These are phyloP conservation scores for Heteromyza rotundicornis DNA, from an alignment of 2,888 invertebrate genomes.

Conservation along the genomic window DNA sequence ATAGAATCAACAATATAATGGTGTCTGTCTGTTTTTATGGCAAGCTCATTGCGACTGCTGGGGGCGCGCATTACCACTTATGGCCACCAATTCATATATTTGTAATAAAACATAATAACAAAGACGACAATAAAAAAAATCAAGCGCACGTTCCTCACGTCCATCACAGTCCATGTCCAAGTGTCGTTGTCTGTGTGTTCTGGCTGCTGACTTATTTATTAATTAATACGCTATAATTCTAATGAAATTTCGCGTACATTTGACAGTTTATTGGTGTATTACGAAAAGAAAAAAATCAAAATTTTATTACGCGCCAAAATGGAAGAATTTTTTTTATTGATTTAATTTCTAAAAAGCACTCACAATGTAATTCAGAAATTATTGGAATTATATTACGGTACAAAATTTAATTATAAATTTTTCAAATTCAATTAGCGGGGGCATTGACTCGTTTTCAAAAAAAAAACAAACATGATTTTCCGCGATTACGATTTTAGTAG, in stretches of 20 bases:
- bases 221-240: not conserved
- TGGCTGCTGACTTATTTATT: not conserved
- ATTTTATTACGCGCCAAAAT: no score
- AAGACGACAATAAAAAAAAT: not conserved
- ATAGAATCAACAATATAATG: not conserved
- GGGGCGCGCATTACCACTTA: not conserved
- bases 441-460: no score
- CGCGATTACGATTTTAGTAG: no score
- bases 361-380: no score
- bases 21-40: not conserved
- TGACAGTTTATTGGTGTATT: not conserved
- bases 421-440: no score
- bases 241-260: not conserved
- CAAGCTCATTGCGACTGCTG: constrained; percentile 6
- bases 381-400: no score
- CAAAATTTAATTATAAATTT: no score
- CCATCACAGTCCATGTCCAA: not conserved
- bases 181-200: not conserved
- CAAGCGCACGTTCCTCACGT: not conserved
- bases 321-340: no score
- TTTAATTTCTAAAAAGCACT: no score
- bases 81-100: not conserved
- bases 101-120: not conserved
- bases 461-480: no score
- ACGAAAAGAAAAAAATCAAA: no score